phyloP scores from a whole-genome alignment of 92 coral and sea anemone species.

The Umimayanthus kanabou region DNA sequence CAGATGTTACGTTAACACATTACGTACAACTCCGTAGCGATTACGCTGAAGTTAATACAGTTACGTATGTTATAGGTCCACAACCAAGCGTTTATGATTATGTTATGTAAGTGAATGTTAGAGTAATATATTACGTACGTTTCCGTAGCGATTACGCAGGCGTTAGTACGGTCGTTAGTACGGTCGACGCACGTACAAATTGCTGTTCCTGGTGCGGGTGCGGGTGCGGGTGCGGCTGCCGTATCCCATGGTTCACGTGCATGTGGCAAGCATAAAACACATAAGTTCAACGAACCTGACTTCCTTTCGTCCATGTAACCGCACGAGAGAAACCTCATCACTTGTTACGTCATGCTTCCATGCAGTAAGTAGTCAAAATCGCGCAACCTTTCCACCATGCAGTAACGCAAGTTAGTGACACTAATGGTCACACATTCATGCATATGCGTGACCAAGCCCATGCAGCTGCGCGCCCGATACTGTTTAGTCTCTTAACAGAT shows the following conservation, averaged over 20 bases:
- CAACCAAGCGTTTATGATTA: conserved; percentile 2
- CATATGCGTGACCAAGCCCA: conserved; percentile 28
- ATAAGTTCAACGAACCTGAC: conserved; percentile 34
- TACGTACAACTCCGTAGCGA: conserved; percentile 12
- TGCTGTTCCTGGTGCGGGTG: not conserved
- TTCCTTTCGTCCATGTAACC: conserved; percentile 12
- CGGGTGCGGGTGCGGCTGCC: not conserved
- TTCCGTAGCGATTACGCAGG: conserved; percentile 26
- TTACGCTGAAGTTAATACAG: not conserved
- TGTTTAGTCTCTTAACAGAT: not conserved
- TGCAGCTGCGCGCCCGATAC: not conserved
- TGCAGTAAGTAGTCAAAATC: conserved; percentile 18
- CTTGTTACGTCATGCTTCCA: conserved; percentile 41
- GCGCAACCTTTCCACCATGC: conserved; percentile 6
- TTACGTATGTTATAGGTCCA: not conserved
- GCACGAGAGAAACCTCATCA: conserved; percentile 3
- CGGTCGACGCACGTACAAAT: not conserved
- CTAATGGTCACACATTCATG: conserved; percentile 26
- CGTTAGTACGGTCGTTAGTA: conserved; percentile 18
- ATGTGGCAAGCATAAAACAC: conserved; percentile 9
- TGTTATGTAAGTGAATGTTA: conserved; percentile 12
- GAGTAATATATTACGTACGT: conserved; percentile 19
- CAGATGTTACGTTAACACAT: not conserved
- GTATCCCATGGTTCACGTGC: conserved; percentile 1
- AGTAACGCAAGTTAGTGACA: conserved; percentile 34